These are phyloP conservation scores for Tapera naevia DNA, from an alignment of 2,797 vertebrate species.

Conservation along the genomic window DNA sequence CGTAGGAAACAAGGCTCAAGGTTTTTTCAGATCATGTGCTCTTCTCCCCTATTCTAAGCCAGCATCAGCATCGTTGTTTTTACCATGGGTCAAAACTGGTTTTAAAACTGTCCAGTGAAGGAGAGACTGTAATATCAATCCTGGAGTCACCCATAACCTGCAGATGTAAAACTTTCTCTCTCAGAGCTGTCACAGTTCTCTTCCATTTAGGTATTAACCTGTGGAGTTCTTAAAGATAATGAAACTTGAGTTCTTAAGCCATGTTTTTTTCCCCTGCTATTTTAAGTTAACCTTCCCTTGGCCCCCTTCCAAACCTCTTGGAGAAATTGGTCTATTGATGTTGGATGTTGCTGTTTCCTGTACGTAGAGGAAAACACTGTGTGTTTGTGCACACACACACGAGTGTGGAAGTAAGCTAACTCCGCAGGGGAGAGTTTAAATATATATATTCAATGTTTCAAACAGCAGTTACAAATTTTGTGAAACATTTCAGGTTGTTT, in stretches of 20 bases:
- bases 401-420: neutral
- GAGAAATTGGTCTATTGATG: neutral
- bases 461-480: neutral
- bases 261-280: neutral
- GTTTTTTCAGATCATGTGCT: neutral
- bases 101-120: neutral
- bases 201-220: neutral
- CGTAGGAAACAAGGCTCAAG: neutral
- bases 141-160: neutral
- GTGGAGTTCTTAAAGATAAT: neutral
- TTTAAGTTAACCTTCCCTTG: neutral
- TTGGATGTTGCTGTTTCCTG: neutral
- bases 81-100: neutral
- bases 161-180: neutral
- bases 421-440: neutral
- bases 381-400: neutral
- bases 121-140: fast-evolving
- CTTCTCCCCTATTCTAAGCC: neutral
- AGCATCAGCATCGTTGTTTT: neutral
- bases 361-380: neutral
- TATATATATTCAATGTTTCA: neutral
- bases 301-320: neutral
- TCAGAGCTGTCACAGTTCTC: neutral
- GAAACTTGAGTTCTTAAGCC: neutral
- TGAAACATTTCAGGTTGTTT: neutral